Evolutionary conservation across 2,888 invertebrate genomes (phyloP), one percentile per base, ranked within the genome.

Genomic region (Cyrtodaria siliqua): DNA sequence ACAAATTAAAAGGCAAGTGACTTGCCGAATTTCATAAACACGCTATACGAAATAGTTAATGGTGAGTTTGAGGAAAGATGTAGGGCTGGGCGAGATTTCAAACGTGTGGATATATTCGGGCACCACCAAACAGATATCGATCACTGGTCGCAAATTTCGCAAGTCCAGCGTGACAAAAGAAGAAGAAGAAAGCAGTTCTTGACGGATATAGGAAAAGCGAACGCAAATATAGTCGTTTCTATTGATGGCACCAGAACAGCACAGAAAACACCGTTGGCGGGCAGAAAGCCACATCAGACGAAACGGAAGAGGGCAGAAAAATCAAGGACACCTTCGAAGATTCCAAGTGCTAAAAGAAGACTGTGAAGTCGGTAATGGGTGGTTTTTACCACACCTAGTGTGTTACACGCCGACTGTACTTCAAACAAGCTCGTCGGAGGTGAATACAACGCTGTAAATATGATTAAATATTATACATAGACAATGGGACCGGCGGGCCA

Each of bases 21-120:
- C 29, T 9, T 75, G 1, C 64, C 60, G 23, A 38, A 52, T n/a
- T 75, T 69, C 18, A 60, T 75, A 1, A 20, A 64, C 14, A 53
- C n/a, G 1, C n/a, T 60, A 4, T 26, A 59, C 9, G 38, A 47
- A 4, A 50, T 74, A 14, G 59, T 74, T 0, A 26, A 26, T 1
- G 38, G 52, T 1, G 63, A 74, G 29, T 16, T 42, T 2, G 27
- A 33, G 3, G 74, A 69, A 44, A 0, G 64, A 0, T 29, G 29
- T 1, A 56, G 74, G 16, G 57, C 74, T 3, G 69, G 63, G 0
- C 27, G 69, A 0, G 44, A 63, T 27, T 69, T 26, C 27, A 1
- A 14, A 2, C 40, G 63, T 0, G 4, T 12, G 12, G 26, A 42
- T 9, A 18, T 1, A 3, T 74, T 38, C 38, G 1, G 2, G 0